Evolutionary conservation across 2,797 vertebrate species (phyloP), one percentile per base, ranked within the genome.

Genomic region (Dipus sagitta): DNA sequence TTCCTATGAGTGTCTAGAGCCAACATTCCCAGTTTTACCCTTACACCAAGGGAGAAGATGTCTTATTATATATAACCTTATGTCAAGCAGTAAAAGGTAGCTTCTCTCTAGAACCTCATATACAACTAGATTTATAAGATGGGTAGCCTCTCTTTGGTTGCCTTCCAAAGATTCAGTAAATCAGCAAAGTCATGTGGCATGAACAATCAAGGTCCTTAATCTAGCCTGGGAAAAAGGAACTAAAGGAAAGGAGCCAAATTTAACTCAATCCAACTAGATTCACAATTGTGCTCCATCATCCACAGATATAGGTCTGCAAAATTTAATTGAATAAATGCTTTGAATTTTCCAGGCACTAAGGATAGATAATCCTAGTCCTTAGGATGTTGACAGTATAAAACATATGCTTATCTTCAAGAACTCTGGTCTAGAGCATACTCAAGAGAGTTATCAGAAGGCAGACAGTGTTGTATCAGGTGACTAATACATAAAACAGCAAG

Each of bases 251-350:
- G 34, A 24, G 20, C 26, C 60, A 62, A 68, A 64, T 74, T 70
- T 74, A 82, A 90, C 28, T 24, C 74, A 62, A 67, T 90, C 91
- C 38, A 92, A 68, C 47, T 52, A 80, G 74, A 90, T 74, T 94
- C 42, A 88, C 26, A 86, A 82, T 3, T 79, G 52, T 70, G 81
- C 42, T 85, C 58, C 38, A 26, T 34, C 54, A 12, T 76, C 3
- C 32, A 82, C 67, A 92, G 86, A 54, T 13, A 42, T 23, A 74
- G 42, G 65, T 72, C 47, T 28, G 34, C 54, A 77, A n/a, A 80
- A 52, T 70, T 96, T 23, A 91, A 65, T 82, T 13, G 15, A 34
- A 13, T 11, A 77, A 71, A 92, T 14, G 67, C 30, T 32, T 71
- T 21, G 18, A 79, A 23, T 71, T 42, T 32, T 70, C 67, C 67